Evolutionary conservation across 2,113 vertebrate genomes (phyloP), one percentile per base, ranked within the genome.

Genomic region (Gavialis gangeticus): DNA sequence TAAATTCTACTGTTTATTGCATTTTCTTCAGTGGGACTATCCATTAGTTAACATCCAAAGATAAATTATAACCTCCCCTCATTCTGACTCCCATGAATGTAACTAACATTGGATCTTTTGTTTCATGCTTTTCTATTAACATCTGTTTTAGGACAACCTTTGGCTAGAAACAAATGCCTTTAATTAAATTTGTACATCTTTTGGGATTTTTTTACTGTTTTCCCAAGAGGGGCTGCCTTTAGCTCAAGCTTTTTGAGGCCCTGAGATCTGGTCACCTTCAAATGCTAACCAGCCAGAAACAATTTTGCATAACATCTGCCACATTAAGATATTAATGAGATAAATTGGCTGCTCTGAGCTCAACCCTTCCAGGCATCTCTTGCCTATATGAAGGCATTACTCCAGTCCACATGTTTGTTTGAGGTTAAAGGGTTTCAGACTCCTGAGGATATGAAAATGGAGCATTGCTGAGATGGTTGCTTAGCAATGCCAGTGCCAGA

Each of bases 181-280:
- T 83, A 17, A 79, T 62, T 60, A 90, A 79, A 82, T 15, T 81
- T 86, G 27, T 28, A 3, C 69, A 79, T 92, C n/a, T 34, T 57
- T 24, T 79, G 46, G 46, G 46, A 9, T 60, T 85, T 90, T 60
- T 77, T 83, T 63, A 63, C 16, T 87, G 69, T 66, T 88, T 75
- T 91, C 81, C 59, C 37, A 85, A 86, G 83, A 88, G 58, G 22
- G 12, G 11, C 24, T 80, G 19, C 60, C 25, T 21, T 89, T 66
- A 76, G 24, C n/a, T 14, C 82, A 77, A 75, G 8, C 37, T 76
- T 21, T 82, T 91, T 21, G 82, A 66, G 4, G 34, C 78, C 13
- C 14, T 84, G n/a, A 78, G 59, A 18, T n/a, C 85, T 92, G 90
- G 64, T 87, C 91, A 79, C 75, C 75, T 92, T 91, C 83, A 94